A percentile compares a stretch with the other conserved stretches of the same genome.
phyloP scores from a whole-genome alignment of 2,113 vertebrate genomes.

The Pipra filicauda region DNA sequence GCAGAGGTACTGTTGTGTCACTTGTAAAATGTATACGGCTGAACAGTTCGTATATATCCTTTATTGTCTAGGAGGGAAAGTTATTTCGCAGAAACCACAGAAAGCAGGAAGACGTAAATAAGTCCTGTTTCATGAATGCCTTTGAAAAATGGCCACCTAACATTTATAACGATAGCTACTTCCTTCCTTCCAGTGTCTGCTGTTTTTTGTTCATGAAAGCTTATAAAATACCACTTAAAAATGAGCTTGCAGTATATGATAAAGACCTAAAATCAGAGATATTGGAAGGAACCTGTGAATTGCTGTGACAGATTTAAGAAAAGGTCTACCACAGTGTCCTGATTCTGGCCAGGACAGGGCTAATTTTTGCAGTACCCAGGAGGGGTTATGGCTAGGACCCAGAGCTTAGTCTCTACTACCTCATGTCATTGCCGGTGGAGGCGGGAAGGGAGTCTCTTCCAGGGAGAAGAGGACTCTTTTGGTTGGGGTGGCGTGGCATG shows the following conservation, averaged over 20 bases:
- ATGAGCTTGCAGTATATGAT: background rate
- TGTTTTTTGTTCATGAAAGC: background rate
- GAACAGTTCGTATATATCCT: background rate
- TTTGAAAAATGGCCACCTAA: background rate
- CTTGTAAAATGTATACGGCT: background rate
- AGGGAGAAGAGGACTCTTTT: background rate
- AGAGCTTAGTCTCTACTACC: background rate
- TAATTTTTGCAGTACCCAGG: background rate
- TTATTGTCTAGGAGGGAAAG: background rate
- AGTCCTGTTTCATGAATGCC: background rate
- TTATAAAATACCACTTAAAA: background rate
- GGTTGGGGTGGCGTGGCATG: background rate
- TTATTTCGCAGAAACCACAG: background rate
- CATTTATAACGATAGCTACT: background rate
- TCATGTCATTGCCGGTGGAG: fast-evolving
- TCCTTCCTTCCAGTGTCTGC: background rate
- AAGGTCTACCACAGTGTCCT: background rate
- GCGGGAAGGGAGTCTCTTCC: no score
- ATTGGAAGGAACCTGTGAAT: background rate
- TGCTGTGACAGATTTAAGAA: background rate
- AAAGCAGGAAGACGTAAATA: background rate
- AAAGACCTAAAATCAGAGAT: background rate
- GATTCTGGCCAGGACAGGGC: background rate
- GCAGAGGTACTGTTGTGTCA: background rate
- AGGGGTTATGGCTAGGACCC: background rate